A percentile compares a stretch with the other conserved stretches of the same genome.
Conservation (phyloP, 2,797 vertebrate genomes). For the Capromys pilorides region DNA sequence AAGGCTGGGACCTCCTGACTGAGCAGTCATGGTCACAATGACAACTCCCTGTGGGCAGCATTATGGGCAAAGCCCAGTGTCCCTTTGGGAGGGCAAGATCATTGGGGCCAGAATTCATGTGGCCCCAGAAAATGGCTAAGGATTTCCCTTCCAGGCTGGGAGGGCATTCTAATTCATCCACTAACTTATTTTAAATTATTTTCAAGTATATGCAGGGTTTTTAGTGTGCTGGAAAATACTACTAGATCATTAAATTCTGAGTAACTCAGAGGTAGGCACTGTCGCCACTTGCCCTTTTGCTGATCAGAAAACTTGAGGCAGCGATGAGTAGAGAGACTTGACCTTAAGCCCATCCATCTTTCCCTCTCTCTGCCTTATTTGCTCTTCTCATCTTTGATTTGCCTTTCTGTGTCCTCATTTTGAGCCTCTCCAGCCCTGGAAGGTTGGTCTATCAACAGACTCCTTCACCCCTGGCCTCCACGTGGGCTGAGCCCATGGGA, state of each 20-base stretch:
- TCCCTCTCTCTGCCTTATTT: not conserved
- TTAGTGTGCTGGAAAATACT: not conserved
- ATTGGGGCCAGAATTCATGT: conserved; percentile 12
- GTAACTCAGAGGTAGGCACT: not conserved
- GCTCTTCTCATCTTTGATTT: not conserved
- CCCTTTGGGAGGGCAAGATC: not conserved
- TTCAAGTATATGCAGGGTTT: not conserved
- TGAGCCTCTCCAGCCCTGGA: not conserved
- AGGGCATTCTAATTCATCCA: not conserved
- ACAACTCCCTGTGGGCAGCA: not conserved
- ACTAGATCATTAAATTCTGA: conserved; percentile 1
- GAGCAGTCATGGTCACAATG: not conserved
- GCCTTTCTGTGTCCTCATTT: not conserved
- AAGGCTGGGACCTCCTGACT: not conserved
- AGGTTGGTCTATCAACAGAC: not conserved
- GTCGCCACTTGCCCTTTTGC: not conserved
- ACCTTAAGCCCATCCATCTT: not conserved
- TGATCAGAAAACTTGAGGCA: conserved; percentile 1
- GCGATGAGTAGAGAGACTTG: not conserved
- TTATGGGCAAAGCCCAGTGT: not conserved
- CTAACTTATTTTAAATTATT: not conserved
- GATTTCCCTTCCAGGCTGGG: not conserved
- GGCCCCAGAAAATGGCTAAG: not conserved
- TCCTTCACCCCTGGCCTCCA: not conserved
- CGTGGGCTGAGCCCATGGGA: not conserved